Conservation (phyloP, 1,140 invertebrate genomes). For the Diachasma alloeum region DNA sequence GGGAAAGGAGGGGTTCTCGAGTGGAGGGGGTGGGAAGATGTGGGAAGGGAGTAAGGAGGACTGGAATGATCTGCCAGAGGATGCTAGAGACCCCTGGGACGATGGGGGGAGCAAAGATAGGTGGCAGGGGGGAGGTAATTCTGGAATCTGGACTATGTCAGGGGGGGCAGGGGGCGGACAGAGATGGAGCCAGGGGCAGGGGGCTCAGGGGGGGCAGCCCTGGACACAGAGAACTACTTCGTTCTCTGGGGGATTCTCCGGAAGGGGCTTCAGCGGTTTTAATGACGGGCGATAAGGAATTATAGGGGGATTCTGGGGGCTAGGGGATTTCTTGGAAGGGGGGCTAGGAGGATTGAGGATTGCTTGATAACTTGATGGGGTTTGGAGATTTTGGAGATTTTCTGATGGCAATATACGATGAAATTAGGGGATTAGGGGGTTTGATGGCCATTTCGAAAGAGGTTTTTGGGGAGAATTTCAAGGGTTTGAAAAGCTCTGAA, state of each 20-base stretch:
- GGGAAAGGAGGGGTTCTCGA: slow-evolving; percentile 39
- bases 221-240: background rate
- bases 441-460: no score
- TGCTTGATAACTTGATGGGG: background rate
- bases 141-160: no score
- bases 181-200: background rate
- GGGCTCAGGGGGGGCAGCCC: background rate
- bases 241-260: background rate
- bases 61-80: slow-evolving; percentile 59
- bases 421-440: no score
- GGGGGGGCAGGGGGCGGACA: background rate
- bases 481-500: no score
- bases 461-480: no score
- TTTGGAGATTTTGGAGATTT: no score
- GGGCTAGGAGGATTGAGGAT: background rate
- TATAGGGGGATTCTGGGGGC: background rate
- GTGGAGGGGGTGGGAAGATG: slow-evolving; percentile 31
- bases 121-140: background rate
- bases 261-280: background rate
- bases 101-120: slow-evolving; percentile 44
- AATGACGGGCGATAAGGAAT: background rate
- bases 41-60: slow-evolving; percentile 50
- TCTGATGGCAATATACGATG: no score
- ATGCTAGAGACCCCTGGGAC: slow-evolving; percentile 62
- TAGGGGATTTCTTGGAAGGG: background rate